Conservation (phyloP, 2,888 invertebrate species). For the Xestia rhomboidea region DNA sequence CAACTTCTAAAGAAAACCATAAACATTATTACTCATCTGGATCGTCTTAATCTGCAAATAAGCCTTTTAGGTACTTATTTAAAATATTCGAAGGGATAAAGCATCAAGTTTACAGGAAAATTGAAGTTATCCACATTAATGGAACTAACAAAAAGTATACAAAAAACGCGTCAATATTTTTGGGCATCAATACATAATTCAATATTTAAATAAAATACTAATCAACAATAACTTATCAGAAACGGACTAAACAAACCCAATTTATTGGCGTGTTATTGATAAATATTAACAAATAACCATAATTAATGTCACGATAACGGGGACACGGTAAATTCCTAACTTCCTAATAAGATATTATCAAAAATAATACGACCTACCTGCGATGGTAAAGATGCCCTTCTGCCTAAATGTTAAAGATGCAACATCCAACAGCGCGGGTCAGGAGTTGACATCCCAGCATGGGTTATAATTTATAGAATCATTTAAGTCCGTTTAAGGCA, state of each 20-base stretch:
- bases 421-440: constrained; percentile 54
- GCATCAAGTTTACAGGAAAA: not conserved
- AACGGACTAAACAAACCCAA: constrained; percentile 31
- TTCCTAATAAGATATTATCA: constrained; percentile 36
- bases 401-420: constrained; percentile 64
- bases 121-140: not conserved
- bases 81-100: not conserved
- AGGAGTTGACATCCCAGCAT: constrained; percentile 61
- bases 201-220: constrained; percentile 7
- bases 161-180: not conserved
- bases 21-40: not conserved
- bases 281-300: constrained; percentile 19
- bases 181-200: not conserved
- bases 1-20: not conserved
- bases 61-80: not conserved
- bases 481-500: constrained; percentile 50
- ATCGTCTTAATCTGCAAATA: not conserved
- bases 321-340: constrained; percentile 10
- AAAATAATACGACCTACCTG: constrained; percentile 34
- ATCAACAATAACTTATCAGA: constrained; percentile 11
- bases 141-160: not conserved
- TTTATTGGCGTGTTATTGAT: constrained; percentile 31
- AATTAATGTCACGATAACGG: constrained; percentile 11
- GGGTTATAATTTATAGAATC: constrained; percentile 57
- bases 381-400: constrained; percentile 49